A percentile compares a stretch with the other conserved stretches of the same genome.
These are phyloP conservation scores for Anastrepha ludens DNA, from an alignment of 1,140 invertebrate genomes.

Conservation along the genomic window DNA sequence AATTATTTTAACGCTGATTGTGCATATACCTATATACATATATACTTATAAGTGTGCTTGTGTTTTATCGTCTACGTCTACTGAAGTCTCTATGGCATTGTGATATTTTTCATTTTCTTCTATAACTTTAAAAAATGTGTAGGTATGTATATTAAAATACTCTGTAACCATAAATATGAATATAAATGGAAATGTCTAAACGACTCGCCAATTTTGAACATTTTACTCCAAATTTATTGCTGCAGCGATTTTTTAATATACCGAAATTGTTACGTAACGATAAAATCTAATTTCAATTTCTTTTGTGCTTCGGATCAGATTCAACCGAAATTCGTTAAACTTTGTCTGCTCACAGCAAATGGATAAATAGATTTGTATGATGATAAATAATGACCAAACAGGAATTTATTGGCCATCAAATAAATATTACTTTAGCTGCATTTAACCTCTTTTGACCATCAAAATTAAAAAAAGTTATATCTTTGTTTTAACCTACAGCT, in stretches of 20 bases:
- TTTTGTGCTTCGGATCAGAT: slow-evolving; percentile 60
- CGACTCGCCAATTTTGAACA: not conserved
- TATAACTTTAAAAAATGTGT: no score
- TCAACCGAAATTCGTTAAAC: slow-evolving; percentile 27
- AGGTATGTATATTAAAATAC: no score
- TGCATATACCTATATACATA: no score
- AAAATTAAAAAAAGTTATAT: no score
- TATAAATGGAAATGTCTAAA: not conserved
- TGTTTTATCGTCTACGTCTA: no score
- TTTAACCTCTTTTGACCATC: not conserved
- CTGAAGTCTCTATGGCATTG: no score
- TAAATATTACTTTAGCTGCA: not conserved
- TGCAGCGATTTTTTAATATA: slow-evolving; percentile 3
- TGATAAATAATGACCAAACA: not conserved
- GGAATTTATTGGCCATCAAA: not conserved
- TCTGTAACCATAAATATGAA: no score
- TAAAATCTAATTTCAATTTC: slow-evolving; percentile 70
- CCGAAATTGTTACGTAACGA: slow-evolving; percentile 64
- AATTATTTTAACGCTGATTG: no score
- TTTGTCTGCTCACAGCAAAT: slow-evolving; percentile 58
- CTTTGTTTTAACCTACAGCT: no score
- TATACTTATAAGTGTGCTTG: no score
- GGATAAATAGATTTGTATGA: slow-evolving; percentile 22
- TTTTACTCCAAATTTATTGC: not conserved
- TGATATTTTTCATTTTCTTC: no score